Conservation (phyloP, 2,113 vertebrate genomes). For the Thunnus maccoyii region DNA sequence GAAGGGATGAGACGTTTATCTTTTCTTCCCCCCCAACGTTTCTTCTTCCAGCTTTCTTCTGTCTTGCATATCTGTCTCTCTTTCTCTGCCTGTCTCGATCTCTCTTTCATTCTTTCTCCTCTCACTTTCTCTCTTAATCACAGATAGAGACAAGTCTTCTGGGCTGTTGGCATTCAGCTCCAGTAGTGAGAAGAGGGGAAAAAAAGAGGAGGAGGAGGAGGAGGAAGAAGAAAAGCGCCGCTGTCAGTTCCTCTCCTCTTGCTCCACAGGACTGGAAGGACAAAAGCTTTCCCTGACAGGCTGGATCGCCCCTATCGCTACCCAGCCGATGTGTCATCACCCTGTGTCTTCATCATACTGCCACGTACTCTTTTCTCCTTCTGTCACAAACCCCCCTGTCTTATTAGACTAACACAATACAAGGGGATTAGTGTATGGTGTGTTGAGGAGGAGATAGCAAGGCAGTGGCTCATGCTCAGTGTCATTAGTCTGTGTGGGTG, state of each 20-base stretch:
- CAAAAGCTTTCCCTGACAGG: slow-evolving; percentile 73
- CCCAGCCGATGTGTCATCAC: slow-evolving; percentile 53
- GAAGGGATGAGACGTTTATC: slow-evolving; percentile 78
- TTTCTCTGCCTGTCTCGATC: slow-evolving; percentile 39
- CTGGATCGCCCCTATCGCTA: slow-evolving; percentile 62
- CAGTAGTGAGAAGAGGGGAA: slow-evolving; percentile 44
- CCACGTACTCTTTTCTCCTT: slow-evolving; percentile 49
- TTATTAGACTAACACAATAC: slow-evolving; percentile 69
- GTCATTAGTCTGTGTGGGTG: slow-evolving; percentile 66
- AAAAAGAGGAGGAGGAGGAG: slow-evolving; percentile 18
- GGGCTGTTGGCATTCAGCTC: slow-evolving; percentile 67
- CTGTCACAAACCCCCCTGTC: slow-evolving; percentile 45
- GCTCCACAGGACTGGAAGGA: slow-evolving; percentile 65
- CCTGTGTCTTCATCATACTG: slow-evolving; percentile 48
- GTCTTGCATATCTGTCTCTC: slow-evolving; percentile 56
- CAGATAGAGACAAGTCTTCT: slow-evolving; percentile 70
- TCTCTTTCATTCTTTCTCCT: slow-evolving; percentile 45
- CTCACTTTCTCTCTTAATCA: slow-evolving; percentile 65
- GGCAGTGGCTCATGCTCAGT: slow-evolving; percentile 48
- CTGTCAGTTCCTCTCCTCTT: slow-evolving; percentile 69
- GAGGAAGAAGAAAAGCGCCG: slow-evolving; percentile 49
- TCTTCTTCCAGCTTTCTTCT: slow-evolving; percentile 65
- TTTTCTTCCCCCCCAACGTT: slow-evolving; percentile 50
- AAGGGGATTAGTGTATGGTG: slow-evolving; percentile 64
- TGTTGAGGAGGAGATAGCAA: slow-evolving; percentile 62